phyloP scores from a whole-genome alignment of 1,140 invertebrate species.

The Drosophila triauraria region DNA sequence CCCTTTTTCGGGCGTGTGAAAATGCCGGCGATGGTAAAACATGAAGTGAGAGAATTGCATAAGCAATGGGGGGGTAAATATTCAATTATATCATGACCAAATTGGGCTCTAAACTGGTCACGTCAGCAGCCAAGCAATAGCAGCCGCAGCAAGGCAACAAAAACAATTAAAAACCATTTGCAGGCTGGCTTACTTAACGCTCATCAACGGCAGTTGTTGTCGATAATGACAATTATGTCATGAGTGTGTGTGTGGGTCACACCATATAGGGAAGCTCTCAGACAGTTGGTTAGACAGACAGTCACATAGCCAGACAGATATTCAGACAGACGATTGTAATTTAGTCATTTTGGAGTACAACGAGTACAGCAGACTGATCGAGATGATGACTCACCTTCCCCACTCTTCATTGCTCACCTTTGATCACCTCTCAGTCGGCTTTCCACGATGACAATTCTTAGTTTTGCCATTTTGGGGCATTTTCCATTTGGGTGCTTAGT shows the following conservation, averaged over 20 bases:
- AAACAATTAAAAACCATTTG: constrained; percentile 58
- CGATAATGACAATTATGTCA: constrained; percentile 65
- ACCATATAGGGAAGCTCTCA: constrained; percentile 27
- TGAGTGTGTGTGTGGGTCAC: constrained; percentile 24
- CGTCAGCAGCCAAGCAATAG: constrained; percentile 24
- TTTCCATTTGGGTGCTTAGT: constrained; percentile 20
- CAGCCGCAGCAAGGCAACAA: neutral
- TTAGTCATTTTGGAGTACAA: constrained; percentile 18
- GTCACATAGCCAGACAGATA: constrained; percentile 21
- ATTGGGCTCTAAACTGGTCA: constrained; percentile 58
- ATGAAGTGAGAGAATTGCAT: constrained; percentile 67
- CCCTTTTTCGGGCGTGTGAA: constrained; percentile 68
- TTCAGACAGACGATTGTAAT: constrained; percentile 23
- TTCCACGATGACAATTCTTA: constrained; percentile 20
- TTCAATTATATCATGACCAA: constrained; percentile 47
- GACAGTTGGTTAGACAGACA: constrained; percentile 1
- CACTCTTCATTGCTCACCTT: neutral
- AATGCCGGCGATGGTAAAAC: constrained; percentile 46
- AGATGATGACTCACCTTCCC: constrained; percentile 18
- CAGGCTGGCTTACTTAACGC: constrained; percentile 54
- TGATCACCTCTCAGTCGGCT: neutral
- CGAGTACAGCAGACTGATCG: constrained; percentile 11
- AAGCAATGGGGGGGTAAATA: constrained; percentile 50
- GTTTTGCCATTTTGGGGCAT: constrained; percentile 33
- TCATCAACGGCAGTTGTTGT: constrained; percentile 50